Evolutionary conservation across 2,797 vertebrate species (phyloP).

Genomic region (Coregonus ussuriensis): DNA sequence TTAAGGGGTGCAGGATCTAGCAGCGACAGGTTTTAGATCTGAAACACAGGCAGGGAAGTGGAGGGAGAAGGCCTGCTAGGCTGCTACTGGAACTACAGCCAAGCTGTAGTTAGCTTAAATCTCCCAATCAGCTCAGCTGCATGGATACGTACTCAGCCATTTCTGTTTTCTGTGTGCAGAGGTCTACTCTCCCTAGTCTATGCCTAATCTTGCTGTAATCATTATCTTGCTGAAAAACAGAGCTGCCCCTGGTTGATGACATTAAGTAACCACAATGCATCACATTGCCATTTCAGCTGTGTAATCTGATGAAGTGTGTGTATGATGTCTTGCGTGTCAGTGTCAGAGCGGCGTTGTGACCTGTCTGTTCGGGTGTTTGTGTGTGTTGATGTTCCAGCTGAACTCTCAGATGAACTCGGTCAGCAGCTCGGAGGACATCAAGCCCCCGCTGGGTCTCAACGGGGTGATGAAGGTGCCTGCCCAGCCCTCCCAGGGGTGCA

Average conservation of each 20-base stretch:
- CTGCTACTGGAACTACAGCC: background rate
- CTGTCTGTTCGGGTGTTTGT: conserved; percentile 60
- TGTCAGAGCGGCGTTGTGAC: conserved; percentile 54
- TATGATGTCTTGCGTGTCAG: background rate
- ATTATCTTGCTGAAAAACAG: background rate
- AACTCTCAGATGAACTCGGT: conserved; percentile 97
- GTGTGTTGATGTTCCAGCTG: conserved; percentile 83
- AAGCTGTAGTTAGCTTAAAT: background rate
- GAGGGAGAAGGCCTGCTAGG: conserved; percentile 34
- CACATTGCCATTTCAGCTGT: background rate
- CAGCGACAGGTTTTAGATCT: conserved; percentile 64
- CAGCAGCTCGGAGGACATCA: conserved; percentile 97
- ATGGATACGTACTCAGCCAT: background rate
- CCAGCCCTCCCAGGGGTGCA: conserved; percentile 82
- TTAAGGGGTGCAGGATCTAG: conserved; percentile 61
- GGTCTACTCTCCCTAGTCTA: background rate
- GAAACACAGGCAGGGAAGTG: conserved; percentile 37
- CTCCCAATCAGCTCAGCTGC: background rate
- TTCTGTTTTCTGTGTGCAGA: background rate
- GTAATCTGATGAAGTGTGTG: background rate
- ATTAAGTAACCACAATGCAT: background rate
- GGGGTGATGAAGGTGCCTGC: conserved; percentile 95
- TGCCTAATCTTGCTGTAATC: background rate
- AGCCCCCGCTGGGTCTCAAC: conserved; percentile 94
- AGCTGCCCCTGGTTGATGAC: background rate